Percentiles rank a stretch among this genome's conserved stretches.
Conservation (phyloP, 2,113 vertebrate genomes). For the Pipra filicauda region DNA sequence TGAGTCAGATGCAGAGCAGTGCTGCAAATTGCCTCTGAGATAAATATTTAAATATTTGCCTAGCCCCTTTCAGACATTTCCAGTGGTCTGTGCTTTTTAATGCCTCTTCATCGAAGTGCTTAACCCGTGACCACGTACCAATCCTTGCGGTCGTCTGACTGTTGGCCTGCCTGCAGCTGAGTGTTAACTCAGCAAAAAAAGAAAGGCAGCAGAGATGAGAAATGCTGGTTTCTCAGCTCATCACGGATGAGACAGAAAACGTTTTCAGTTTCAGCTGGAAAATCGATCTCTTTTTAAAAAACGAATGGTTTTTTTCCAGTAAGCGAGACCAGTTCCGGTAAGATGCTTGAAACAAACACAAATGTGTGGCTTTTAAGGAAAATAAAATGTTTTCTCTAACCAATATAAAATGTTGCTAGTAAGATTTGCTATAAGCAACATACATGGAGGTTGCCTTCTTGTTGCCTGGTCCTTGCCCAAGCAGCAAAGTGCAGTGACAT, state of each 20-base stretch:
- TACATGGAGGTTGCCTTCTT: background rate
- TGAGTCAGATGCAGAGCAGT: background rate
- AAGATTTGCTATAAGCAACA: slow-evolving; percentile 47
- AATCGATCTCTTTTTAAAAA: slow-evolving; percentile 70
- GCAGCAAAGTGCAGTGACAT: background rate
- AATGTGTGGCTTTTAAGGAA: slow-evolving; percentile 68
- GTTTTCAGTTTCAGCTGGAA: slow-evolving; percentile 82
- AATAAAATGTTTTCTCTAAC: slow-evolving; percentile 53
- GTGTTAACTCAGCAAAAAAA: slow-evolving; percentile 66
- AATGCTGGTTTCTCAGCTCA: slow-evolving; percentile 73
- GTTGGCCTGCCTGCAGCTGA: background rate
- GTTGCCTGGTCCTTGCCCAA: background rate
- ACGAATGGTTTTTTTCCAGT: slow-evolving; percentile 71
- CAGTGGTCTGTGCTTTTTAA: background rate
- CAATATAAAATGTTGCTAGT: slow-evolving; percentile 55
- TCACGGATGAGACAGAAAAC: slow-evolving; percentile 67
- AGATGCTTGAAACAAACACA: slow-evolving; percentile 59
- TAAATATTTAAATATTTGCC: background rate
- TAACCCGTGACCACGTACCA: fast-evolving
- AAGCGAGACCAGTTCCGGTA: slow-evolving; percentile 75
- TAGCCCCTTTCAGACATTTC: background rate
- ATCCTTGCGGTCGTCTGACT: background rate
- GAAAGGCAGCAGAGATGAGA: slow-evolving; percentile 62
- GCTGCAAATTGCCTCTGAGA: background rate
- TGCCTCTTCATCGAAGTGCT: background rate